phyloP scores from a whole-genome alignment of 2,113 vertebrate genomes.

The Notothenia coriiceps region DNA sequence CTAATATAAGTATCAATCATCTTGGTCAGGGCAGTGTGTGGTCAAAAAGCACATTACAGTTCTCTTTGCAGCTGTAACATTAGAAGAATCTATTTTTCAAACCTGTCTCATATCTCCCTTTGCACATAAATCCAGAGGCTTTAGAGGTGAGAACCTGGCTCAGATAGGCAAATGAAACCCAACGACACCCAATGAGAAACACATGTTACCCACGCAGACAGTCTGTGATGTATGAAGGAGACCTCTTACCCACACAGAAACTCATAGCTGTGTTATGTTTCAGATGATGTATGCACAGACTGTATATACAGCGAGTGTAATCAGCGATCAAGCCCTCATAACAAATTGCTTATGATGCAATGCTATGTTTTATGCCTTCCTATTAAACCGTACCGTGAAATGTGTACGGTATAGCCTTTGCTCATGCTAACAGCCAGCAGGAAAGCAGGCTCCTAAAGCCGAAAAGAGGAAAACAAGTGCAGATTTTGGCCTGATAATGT shows the following conservation, averaged over 20 bases:
- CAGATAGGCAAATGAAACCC: conserved; percentile 55
- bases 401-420: conserved; percentile 5
- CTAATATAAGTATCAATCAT: neutral
- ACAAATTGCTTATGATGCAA: conserved; percentile 60
- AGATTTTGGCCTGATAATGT: conserved; percentile 62
- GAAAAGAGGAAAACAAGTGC: conserved; percentile 50
- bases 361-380: conserved; percentile 37
- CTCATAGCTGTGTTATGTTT: conserved; percentile 60
- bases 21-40: conserved; percentile 1
- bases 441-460: conserved; percentile 43
- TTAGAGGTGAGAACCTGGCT: conserved; percentile 70
- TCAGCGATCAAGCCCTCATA: conserved; percentile 40
- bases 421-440: conserved; percentile 8
- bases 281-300: conserved; percentile 58
- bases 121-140: conserved; percentile 54
- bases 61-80: conserved; percentile 22
- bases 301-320: conserved; percentile 38
- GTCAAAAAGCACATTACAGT: neutral
- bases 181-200: conserved; percentile 67
- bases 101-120: conserved; percentile 46
- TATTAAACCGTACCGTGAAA: conserved; percentile 43
- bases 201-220: conserved; percentile 62
- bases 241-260: conserved; percentile 14
- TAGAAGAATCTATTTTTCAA: conserved; percentile 38
- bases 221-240: conserved; percentile 7